These are phyloP conservation scores for Neopipo cinnamomea DNA, from an alignment of 2,113 vertebrate species.

Conservation along the genomic window DNA sequence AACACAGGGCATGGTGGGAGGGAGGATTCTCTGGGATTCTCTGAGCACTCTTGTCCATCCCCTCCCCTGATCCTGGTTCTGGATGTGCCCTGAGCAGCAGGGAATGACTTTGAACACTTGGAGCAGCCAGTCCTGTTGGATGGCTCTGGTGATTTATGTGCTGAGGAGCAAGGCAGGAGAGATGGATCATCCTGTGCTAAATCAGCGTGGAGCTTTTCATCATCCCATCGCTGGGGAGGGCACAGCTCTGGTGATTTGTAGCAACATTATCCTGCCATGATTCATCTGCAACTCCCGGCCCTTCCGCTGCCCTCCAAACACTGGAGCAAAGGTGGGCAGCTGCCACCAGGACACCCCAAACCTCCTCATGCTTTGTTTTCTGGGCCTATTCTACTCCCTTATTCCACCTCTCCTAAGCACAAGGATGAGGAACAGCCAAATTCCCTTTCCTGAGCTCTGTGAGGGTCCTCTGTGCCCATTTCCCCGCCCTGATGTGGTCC, in stretches of 20 bases:
- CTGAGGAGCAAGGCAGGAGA: not conserved
- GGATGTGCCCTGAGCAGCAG: not conserved
- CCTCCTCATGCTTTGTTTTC: not conserved
- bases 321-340: not conserved
- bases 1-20: not conserved
- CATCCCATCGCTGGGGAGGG: not conserved
- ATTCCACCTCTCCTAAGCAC: not conserved
- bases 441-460: not conserved
- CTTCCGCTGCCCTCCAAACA: not conserved
- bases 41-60: not conserved
- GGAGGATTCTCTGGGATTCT: not conserved
- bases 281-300: not conserved
- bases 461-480: not conserved
- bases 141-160: not conserved
- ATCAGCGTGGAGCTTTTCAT: not conserved
- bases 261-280: not conserved
- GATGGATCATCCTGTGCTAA: not conserved
- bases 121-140: not conserved
- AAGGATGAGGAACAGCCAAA: not conserved
- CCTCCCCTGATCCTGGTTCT: not conserved
- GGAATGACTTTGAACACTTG: not conserved
- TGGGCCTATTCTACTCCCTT: not conserved
- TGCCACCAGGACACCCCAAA: not conserved
- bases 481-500: not conserved
- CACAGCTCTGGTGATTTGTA: not conserved